Base-by-base conservation (phyloP, 2,797 vertebrate genomes). In the Odontamblyopus lacepedii region DNA sequence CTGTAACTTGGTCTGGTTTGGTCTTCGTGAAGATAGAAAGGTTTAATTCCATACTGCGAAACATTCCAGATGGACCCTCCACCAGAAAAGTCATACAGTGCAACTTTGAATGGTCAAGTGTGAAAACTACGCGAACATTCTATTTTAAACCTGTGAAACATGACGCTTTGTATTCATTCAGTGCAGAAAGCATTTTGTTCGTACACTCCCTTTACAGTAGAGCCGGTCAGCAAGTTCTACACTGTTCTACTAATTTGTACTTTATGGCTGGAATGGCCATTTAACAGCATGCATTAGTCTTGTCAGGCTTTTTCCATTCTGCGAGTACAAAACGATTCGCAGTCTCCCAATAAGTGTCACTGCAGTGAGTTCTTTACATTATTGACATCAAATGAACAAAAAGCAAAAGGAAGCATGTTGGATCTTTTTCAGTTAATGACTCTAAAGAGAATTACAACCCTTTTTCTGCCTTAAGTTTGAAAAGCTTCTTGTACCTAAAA, bases 401-500 rank as follows among this genome's bases (percentile, higher is more conserved):
- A 44, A 1, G 44, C n/a, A 77, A 71, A 26, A 1, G 62, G 23
- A 4, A 29, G 38, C 57, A 73, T 26, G 8, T 5, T 53, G 23
- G 50, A 13, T 70, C 65, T 69, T 32, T 84, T 69, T 57, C 74
- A 63, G 72, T 73, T 82, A 82, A 87, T 82, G 85, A 84, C 74
- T 71, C 60, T 71, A 80, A 74, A 80, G 80, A 79, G 77, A 80
- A 75, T 72, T 69, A 80, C 63, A 75, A 59, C 65, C 72, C 65
- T 81, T 87, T 87, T 86, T 75, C 71, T 75, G 81, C 85, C 56
- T 78, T 76, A 61, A 62, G 67, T 83, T 78, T 87, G 76, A 85
- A 87, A 88, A 80, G 83, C 73, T 78, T 85, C 72, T 59, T 67
- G 67, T 73, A 41, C 69, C 26, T 74, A 83, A 85, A 91, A 90